Evolutionary conservation across 2,888 invertebrate species (phyloP).

Genomic region (Drosophila testacea): DNA sequence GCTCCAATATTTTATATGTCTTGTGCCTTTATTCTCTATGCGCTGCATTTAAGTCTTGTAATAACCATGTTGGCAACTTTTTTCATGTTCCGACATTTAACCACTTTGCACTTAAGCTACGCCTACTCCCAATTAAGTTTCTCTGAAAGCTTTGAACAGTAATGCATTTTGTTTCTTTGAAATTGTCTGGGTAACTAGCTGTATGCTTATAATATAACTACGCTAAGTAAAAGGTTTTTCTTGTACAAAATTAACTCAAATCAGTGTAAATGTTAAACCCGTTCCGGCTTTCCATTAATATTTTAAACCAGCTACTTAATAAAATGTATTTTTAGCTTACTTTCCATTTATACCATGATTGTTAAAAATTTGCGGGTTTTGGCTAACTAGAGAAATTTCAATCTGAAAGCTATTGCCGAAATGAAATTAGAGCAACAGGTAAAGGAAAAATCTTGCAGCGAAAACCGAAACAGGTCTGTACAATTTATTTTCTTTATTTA

Average conservation of each 20-base stretch:
- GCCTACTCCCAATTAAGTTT: slow-evolving; percentile 12
- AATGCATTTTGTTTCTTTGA: slow-evolving; percentile 14
- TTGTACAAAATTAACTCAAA: slow-evolving; percentile 27
- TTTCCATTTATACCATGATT: too few relatives aligned
- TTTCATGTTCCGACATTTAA: slow-evolving; percentile 20
- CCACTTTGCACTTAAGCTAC: slow-evolving; percentile 1
- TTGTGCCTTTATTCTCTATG: neutral
- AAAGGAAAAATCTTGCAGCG: too few relatives aligned
- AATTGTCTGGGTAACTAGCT: slow-evolving; percentile 28
- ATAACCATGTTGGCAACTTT: slow-evolving; percentile 45
- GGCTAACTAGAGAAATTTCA: too few relatives aligned
- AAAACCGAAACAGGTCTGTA: too few relatives aligned
- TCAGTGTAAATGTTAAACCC: neutral
- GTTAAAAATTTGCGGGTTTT: too few relatives aligned
- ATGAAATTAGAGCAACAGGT: too few relatives aligned
- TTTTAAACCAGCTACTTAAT: neutral
- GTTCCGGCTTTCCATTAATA: too few relatives aligned
- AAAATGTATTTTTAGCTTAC: neutral
- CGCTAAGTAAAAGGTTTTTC: slow-evolving; percentile 51
- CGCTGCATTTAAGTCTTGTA: slow-evolving; percentile 47
- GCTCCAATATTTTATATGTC: slow-evolving; percentile 11
- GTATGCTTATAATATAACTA: neutral
- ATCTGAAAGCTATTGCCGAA: too few relatives aligned
- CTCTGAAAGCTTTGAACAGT: slow-evolving; percentile 1
- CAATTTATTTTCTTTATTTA: too few relatives aligned